Conservation (phyloP, 2,888 invertebrate species). For the Volucella inanis region DNA sequence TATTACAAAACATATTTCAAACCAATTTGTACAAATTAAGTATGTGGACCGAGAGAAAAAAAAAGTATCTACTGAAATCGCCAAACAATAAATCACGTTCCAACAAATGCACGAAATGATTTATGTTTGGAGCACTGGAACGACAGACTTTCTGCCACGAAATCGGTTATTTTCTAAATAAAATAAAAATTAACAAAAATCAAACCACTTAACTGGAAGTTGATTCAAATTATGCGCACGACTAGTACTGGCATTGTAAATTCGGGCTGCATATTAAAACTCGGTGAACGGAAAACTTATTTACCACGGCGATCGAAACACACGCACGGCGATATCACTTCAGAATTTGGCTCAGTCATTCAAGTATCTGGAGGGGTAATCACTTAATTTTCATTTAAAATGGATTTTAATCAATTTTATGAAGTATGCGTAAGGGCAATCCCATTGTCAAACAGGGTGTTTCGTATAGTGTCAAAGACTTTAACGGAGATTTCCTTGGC, state of each 20-base stretch:
- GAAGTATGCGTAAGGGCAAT: neutral
- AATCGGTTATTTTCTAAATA: neutral
- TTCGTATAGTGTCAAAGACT: too few species aligned
- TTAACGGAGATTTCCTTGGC: too few species aligned
- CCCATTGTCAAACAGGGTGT: neutral
- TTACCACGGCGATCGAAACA: neutral
- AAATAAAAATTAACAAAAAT: constrained; percentile 5
- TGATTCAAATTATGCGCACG: neutral
- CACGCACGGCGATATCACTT: neutral
- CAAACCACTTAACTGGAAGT: neutral
- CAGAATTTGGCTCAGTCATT: neutral
- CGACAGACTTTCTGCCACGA: neutral
- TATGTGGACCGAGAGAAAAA: too few species aligned
- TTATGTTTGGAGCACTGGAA: neutral
- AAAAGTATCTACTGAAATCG: too few species aligned
- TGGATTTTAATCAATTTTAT: neutral
- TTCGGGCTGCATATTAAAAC: neutral
- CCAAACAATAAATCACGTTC: constrained; percentile 6
- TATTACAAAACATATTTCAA: too few species aligned
- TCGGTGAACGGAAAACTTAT: constrained; percentile 5
- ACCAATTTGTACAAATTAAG: too few species aligned
- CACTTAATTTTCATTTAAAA: neutral
- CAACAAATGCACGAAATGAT: neutral
- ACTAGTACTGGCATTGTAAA: too few species aligned
- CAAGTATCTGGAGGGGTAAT: neutral